Conservation (phyloP, 2,113 vertebrate species). For the Bubalus kerabau region DNA sequence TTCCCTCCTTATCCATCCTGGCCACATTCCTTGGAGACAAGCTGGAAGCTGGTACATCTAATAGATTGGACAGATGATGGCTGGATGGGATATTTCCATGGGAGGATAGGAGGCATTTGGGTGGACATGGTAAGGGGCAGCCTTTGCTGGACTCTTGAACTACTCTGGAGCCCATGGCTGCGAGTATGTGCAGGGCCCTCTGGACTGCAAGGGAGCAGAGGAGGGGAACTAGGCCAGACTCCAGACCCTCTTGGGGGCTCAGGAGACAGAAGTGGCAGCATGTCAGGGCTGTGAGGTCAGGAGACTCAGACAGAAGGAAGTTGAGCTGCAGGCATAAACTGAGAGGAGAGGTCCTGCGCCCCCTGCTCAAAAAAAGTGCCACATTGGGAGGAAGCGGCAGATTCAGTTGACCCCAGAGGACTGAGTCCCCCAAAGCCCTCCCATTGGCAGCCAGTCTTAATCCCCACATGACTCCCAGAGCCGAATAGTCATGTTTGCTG, state of each 20-base stretch:
- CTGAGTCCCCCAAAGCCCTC: fast-evolving
- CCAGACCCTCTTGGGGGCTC: too few relatives aligned
- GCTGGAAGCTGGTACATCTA: not conserved
- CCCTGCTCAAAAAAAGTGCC: fast-evolving
- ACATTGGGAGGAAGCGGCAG: fast-evolving
- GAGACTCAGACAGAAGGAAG: not conserved
- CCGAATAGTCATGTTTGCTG: not conserved
- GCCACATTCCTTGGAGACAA: not conserved
- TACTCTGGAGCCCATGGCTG: not conserved
- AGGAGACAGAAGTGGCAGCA: not conserved
- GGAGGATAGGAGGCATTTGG: not conserved
- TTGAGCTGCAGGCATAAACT: not conserved
- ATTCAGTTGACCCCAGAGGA: too few relatives aligned
- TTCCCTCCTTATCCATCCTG: too few relatives aligned
- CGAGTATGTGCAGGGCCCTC: fast-evolving
- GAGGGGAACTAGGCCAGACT: fast-evolving
- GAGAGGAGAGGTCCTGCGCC: not conserved
- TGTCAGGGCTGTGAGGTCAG: too few relatives aligned
- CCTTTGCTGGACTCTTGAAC: not conserved
- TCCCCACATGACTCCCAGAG: not conserved
- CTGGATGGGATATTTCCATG: fast-evolving
- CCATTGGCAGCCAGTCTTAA: fast-evolving
- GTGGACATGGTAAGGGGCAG: too few relatives aligned
- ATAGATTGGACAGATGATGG: fast-evolving
- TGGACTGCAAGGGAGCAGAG: fast-evolving